Conservation (phyloP, 1,140 invertebrate genomes). For the Atopsyche davidsoni region DNA sequence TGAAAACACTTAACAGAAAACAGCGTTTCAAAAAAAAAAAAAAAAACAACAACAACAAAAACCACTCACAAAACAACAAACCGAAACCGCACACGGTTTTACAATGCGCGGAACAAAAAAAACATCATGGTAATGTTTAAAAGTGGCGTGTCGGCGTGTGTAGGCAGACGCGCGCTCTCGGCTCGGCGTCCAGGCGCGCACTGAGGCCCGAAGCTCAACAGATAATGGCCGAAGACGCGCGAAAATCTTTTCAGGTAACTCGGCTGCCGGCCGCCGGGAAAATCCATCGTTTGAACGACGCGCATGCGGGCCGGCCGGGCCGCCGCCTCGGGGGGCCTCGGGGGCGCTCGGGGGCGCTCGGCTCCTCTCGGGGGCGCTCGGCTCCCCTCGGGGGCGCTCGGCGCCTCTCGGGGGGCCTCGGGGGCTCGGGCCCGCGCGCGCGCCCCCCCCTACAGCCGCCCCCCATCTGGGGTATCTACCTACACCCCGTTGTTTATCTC, state of each 20-base stretch:
- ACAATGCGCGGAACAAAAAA: no score
- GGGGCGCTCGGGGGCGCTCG: neutral
- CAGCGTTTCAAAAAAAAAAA: no score
- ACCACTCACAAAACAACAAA: no score
- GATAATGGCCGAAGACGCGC: constrained; percentile 11
- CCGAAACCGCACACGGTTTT: no score
- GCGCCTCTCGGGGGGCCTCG: constrained; percentile 7
- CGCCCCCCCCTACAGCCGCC: neutral
- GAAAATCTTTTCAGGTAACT: constrained; percentile 16
- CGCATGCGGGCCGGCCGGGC: constrained; percentile 10
- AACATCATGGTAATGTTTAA: no score
- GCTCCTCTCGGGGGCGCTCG: constrained; percentile 8
- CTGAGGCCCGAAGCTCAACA: constrained; percentile 9
- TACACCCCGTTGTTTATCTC: no score
- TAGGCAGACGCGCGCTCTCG: no score
- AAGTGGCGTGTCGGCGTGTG: no score
- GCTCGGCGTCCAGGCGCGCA: neutral
- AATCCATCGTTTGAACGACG: constrained; percentile 13
- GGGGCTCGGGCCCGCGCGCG: constrained; percentile 2
- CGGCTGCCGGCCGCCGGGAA: constrained; percentile 8
- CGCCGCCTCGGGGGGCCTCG: constrained; percentile 6
- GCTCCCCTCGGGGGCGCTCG: neutral
- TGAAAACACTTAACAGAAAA: no score
- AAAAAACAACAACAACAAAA: no score
- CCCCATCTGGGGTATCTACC: no score